Conservation (phyloP, 2,888 invertebrate species). For the Neoscelio sp. region DNA sequence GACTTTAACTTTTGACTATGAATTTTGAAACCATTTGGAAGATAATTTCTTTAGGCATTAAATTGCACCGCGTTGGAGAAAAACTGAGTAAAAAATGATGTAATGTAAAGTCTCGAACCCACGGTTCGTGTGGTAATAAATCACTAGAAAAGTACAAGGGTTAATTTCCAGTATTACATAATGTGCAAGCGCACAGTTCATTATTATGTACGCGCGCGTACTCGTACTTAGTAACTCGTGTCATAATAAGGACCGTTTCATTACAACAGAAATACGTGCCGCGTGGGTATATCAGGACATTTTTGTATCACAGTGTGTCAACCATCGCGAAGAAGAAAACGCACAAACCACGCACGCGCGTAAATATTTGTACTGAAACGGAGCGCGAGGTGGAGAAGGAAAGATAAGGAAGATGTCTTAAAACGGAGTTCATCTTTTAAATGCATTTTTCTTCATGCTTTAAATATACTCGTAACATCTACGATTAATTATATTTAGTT, state of each 20-base stretch:
- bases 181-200: constrained; percentile 42
- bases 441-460: no score
- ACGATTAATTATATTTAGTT: no score
- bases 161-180: constrained; percentile 58
- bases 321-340: no score
- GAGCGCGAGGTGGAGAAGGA: constrained; percentile 19
- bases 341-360: no score
- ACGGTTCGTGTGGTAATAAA: constrained; percentile 26
- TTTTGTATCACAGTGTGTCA: constrained; percentile 39
- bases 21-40: neutral
- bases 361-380: constrained; percentile 35
- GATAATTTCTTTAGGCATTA: neutral
- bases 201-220: constrained; percentile 46
- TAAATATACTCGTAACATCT: no score
- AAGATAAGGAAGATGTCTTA: constrained; percentile 37
- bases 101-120: constrained; percentile 21
- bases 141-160: constrained; percentile 49
- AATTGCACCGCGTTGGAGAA: no score
- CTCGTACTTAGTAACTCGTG: constrained; percentile 34
- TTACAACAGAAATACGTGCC: constrained; percentile 5
- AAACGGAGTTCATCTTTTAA: constrained; percentile 27
- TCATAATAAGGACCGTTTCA: constrained; percentile 39
- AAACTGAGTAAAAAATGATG: constrained; percentile 24
- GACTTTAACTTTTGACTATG: neutral
- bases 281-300: constrained; percentile 14